Base-by-base conservation (phyloP, 2,113 vertebrate species). In the Pyxicephalus adspersus region DNA sequence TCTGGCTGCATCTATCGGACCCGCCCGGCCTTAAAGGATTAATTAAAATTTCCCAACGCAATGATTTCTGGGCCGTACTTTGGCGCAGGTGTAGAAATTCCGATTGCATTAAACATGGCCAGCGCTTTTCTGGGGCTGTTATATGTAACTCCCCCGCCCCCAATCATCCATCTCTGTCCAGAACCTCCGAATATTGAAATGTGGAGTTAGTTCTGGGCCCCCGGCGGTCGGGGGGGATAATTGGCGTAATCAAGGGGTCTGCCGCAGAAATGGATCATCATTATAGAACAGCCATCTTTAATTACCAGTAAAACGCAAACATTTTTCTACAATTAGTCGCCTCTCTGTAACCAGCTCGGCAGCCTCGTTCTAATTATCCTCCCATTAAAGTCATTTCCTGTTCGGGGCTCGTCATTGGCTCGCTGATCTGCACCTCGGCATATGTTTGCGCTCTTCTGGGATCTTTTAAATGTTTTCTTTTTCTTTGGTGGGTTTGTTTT, bases 311-410 rank as follows among this genome's bases (percentile, higher is more conserved):
- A 66, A 76, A 76, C 63, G 22, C 61, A 63, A 64, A 77, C 76
- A 65, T 65, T 77, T 68, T 29, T 28, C 22, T 51, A 75, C 4
- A 20, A 16, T 58, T 26, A 58, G 54, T 16, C 70, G 26, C 29
- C 19, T 15, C 4, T 5, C 11, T 22, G 26, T 34, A 73, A 73
- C 23, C 52, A 73, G 70, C 19, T n/a, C 23, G 22, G 22, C 70
- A 31, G 70, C 52, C 57, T 73, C 23, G 22, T 55, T 28, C 6
- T 58, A 73, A 73, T 73, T 28, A 58, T 23, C 52, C 28, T 26
- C 67, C 57, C 70, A 73, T 73, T 73, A 73, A 73, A 73, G 50
- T 73, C 26, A 73, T 73, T 73, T 73, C 70, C 70, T 28, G 52
- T 20, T 52, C 23, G 26, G 20, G 8, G 51, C 68, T 18, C 23